Base-by-base conservation (phyloP, 1,140 invertebrate species). In the Teleogryllus occipitalis region DNA sequence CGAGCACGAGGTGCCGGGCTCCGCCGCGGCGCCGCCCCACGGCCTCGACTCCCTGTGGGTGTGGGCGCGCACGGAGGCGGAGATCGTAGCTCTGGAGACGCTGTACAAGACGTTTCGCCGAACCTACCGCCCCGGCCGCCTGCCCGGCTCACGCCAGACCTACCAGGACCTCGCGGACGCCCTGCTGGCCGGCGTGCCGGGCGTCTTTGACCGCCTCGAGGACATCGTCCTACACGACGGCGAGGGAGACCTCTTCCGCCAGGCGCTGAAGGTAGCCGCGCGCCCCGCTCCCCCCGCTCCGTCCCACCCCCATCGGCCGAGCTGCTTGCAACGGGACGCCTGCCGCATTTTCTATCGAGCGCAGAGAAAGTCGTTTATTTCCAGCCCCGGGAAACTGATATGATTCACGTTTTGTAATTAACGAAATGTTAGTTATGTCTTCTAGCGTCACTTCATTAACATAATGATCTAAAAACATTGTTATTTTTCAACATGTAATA, bases 151-250 rank as follows among this genome's bases (percentile, higher is more conserved):
- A 8, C 84, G 84, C 74, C 87, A 86, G 76, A 89, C 89, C n/a
- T 91, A 92, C 87, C 81, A 88, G 14, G 89, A 92, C 84, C 84
- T 94, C 74, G 88, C 90, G 0, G 88, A 92, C 72, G 87, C 88
- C 0, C 86, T 93, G 22, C 84, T 93, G 21, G 78, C 77, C 8
- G 49, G 65, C 48, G 54, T 81, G 27, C 76, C 80, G 21, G 82
- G 84, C 21, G 85, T 88, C 0, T 83, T 90, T 39, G 83, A 86
- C 15, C 86, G 87, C 72, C 85, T 92, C 15, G 82, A 89, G 78
- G 87, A 88, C 15, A 81, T 89, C 22, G 86, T 91, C 78, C 84
- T 87, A 27, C 86, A 90, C 48, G 80, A 21, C 15, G 21, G 49
- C 7, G 77, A 76, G 74, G 89, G 91, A 49, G 87, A 90, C 80